Percentiles rank a stretch among this genome's conserved stretches.
Evolutionary conservation across 2,797 vertebrate species (phyloP).

Genomic region (Luscinia luscinia): DNA sequence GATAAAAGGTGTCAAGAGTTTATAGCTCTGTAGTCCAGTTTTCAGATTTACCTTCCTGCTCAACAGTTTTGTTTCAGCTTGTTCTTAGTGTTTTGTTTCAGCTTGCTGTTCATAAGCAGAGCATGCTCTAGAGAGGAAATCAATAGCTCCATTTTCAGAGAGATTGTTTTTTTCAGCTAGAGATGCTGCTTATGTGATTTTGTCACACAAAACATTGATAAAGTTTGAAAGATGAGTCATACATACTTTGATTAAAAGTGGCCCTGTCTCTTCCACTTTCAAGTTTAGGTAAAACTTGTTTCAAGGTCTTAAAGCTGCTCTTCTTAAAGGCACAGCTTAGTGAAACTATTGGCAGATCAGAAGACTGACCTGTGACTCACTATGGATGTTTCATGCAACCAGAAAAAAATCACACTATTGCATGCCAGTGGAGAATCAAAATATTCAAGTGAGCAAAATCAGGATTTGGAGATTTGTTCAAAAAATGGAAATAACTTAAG

Average conservation of each 20-base stretch:
- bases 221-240: conserved; percentile 7
- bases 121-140: neutral
- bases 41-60: neutral
- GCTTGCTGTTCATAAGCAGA: neutral
- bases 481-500: neutral
- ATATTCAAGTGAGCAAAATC: neutral
- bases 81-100: neutral
- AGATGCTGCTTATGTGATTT: neutral
- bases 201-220: neutral
- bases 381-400: neutral
- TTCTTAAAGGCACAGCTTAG: neutral
- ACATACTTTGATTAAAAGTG: neutral
- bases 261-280: neutral
- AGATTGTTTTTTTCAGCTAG: neutral
- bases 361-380: neutral
- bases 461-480: neutral
- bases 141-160: neutral
- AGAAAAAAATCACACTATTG: neutral
- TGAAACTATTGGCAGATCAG: neutral
- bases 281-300: neutral
- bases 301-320: neutral
- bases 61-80: neutral
- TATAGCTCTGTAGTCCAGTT: neutral
- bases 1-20: neutral
- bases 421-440: neutral